Conservation (phyloP, 2,113 vertebrate genomes). For the Gymnogyps californianus region DNA sequence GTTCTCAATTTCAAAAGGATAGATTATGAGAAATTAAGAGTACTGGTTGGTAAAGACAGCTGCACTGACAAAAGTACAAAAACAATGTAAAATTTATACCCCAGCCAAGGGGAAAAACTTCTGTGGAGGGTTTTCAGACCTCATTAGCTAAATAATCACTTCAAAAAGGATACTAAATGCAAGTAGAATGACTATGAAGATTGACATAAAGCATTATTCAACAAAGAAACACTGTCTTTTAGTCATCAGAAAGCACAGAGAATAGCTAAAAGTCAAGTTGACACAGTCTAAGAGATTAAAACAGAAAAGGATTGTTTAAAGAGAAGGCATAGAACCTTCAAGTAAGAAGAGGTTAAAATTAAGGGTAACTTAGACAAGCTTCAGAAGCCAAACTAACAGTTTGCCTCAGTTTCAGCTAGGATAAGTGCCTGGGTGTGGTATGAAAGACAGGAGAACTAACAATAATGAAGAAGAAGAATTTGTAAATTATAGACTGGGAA, state of each 20-base stretch:
- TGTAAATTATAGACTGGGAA: background rate
- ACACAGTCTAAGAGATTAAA: background rate
- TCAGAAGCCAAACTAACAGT: background rate
- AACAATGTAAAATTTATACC: conserved; percentile 10
- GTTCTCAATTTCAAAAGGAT: conserved; percentile 37
- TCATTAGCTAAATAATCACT: conserved; percentile 27
- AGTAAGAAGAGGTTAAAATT: background rate
- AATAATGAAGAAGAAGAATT: background rate
- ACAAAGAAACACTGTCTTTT: background rate
- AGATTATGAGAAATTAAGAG: conserved; percentile 56
- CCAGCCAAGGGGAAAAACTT: background rate
- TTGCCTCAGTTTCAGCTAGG: background rate
- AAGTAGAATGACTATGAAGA: background rate
- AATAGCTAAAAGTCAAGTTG: background rate
- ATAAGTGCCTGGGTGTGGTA: background rate
- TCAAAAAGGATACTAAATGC: background rate
- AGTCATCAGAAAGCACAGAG: background rate
- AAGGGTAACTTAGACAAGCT: background rate
- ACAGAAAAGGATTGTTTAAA: background rate
- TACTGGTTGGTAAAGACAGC: conserved; percentile 8
- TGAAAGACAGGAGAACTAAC: background rate
- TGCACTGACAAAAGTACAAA: conserved; percentile 1
- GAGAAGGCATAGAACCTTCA: background rate
- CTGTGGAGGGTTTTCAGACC: background rate
- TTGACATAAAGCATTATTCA: background rate